Evolutionary conservation across 2,888 invertebrate species (phyloP).

Genomic region (Ormia ochracea): DNA sequence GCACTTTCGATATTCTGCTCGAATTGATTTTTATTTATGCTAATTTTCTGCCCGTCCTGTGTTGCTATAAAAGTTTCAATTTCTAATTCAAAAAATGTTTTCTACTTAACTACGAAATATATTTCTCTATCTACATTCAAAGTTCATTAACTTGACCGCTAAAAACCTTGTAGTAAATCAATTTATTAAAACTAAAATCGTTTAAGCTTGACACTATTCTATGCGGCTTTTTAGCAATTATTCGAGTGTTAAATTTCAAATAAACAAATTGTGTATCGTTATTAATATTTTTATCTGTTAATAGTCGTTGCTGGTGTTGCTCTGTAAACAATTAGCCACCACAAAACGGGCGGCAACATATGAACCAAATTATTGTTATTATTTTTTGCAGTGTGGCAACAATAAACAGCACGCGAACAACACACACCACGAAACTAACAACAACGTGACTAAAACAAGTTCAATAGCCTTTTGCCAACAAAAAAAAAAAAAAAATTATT

Average conservation of each 20-base stretch:
- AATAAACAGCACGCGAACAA: slow-evolving; percentile 20
- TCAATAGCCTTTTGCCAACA: slow-evolving; percentile 40
- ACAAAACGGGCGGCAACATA: slow-evolving; percentile 13
- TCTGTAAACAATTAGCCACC: slow-evolving; percentile 7
- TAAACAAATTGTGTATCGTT: neutral
- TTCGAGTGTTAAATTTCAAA: slow-evolving; percentile 23
- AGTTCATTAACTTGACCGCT: slow-evolving; percentile 41
- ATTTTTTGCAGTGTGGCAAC: slow-evolving; percentile 8
- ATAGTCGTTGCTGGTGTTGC: slow-evolving; percentile 1
- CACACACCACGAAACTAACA: neutral
- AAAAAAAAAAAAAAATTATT: neutral
- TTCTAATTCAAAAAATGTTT: neutral
- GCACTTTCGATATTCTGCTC: too few species aligned
- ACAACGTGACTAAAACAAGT: slow-evolving; percentile 22
- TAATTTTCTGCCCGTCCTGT: neutral
- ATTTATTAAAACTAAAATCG: neutral
- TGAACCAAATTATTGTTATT: neutral
- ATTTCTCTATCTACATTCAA: neutral
- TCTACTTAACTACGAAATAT: neutral
- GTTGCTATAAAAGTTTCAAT: neutral
- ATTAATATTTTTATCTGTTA: neutral
- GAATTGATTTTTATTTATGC: neutral
- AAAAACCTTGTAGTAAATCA: slow-evolving; percentile 7
- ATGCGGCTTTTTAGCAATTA: neutral
- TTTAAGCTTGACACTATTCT: neutral